Base-by-base conservation (phyloP, 2,888 invertebrate species). In the Rhingia campestris region DNA sequence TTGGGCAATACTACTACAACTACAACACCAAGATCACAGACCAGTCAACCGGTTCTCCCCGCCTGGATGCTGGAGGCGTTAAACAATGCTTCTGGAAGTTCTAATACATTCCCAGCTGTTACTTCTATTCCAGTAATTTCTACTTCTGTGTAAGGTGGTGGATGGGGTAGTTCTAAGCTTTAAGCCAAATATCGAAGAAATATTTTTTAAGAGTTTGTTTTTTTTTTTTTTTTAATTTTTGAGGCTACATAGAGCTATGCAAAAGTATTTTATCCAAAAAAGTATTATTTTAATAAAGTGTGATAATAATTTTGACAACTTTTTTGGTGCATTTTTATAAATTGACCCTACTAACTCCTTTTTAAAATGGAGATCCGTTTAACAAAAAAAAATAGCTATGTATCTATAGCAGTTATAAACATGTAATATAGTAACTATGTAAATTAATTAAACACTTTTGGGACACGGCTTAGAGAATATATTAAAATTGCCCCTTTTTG, bases 91-190 rank as follows among this genome's bases (percentile, higher is more conserved):
- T 4, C 61, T n/a, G 12, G 37, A 4, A 9, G 7, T 47, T 12
- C 37, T 10, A 9, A 41, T 35, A 14, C 67, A 4, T 51, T 53
- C 14, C 35, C 54, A 6, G 0, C 35, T 37, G 14, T 32, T 33
- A 32, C 47, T 4, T 35, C 67, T 30, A 6, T 66, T 35, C 33
- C 41, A 10, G 72, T 41, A 33, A 51, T 54, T 53, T 56, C 63
- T 7, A 53, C 75, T 41, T 12, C 30, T 56, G 64, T 45, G 59
- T 67, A 80, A 84, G 80, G 76, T 81, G 76, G 69, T 76, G 74
- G 73, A 41, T 66, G 30, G 41, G 35, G 45, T 22, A 22, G 22
- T n/a, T 69, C 5, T 45, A 12, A 5, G 35, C 6, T 37, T 56
- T 32, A 43, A 63, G 67, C 53, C 73, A 56, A 33, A 47, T 69